phyloP scores from a whole-genome alignment of 2,113 vertebrate genomes.

The Pleuronectes platessa region DNA sequence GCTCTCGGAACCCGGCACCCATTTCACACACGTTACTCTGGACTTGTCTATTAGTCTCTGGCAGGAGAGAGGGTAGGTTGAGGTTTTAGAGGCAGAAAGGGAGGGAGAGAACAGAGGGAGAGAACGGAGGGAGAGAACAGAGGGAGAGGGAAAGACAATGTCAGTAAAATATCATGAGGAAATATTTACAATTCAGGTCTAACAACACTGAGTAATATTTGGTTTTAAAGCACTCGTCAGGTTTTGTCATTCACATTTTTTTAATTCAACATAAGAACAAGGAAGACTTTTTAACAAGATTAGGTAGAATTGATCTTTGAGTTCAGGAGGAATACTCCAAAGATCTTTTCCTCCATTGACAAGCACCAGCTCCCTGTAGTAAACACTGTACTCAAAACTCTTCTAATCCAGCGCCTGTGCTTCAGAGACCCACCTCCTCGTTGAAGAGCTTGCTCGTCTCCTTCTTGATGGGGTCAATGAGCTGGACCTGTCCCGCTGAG shows the following conservation, averaged over 20 bases:
- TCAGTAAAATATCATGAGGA: slow-evolving; percentile 15
- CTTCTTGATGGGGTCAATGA: slow-evolving; percentile 99
- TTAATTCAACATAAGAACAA: no score
- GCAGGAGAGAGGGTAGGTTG: slow-evolving; percentile 57
- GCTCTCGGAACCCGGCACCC: slow-evolving; percentile 98
- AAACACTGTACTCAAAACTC: neutral
- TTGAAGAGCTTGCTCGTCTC: slow-evolving; percentile 99
- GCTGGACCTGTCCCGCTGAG: slow-evolving; percentile 98
- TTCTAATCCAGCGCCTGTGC: neutral
- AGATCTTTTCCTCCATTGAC: no score
- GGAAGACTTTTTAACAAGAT: neutral
- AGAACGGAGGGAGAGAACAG: slow-evolving; percentile 5
- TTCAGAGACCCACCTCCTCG: slow-evolving; percentile 91
- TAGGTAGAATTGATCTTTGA: neutral
- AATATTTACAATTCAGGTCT: neutral
- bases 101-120: neutral
- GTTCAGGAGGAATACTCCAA: neutral
- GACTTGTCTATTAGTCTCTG: slow-evolving; percentile 99
- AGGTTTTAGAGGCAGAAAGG: slow-evolving; percentile 27
- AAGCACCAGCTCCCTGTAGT: neutral
- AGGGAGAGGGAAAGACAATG: neutral
- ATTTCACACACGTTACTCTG: slow-evolving; percentile 97
- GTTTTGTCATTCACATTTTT: no score
- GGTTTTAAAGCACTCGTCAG: no score
- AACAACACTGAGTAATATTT: no score